Conservation (phyloP, 2,797 vertebrate genomes). For the Pipistrellus kuhlii region DNA sequence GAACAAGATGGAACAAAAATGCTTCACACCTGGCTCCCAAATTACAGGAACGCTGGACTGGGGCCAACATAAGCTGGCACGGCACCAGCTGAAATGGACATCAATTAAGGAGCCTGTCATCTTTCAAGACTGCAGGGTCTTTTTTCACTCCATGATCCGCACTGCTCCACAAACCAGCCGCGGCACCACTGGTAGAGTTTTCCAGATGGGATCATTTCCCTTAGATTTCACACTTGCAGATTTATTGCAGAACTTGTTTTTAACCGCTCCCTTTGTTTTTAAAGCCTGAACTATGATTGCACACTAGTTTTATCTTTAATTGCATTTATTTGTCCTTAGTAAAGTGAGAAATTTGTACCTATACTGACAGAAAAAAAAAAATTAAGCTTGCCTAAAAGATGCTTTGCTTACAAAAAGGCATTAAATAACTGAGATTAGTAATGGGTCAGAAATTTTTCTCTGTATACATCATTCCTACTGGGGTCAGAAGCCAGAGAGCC, state of each 20-base stretch:
- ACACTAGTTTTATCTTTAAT: constrained; percentile 83
- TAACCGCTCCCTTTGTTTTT: constrained; percentile 62
- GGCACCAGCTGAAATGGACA: constrained; percentile 90
- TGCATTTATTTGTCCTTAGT: constrained; percentile 78
- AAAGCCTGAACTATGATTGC: constrained; percentile 83
- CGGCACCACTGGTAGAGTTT: constrained; percentile 85
- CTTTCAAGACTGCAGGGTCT: constrained; percentile 87
- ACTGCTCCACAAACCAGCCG: constrained; percentile 85
- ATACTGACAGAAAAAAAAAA: constrained; percentile 52
- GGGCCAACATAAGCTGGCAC: constrained; percentile 90
- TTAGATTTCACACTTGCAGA: constrained; percentile 85
- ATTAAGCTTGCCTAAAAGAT: constrained; percentile 60
- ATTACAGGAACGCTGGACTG: constrained; percentile 89
- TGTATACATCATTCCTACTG: constrained; percentile 54
- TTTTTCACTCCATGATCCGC: constrained; percentile 81
- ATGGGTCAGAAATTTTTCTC: constrained; percentile 62
- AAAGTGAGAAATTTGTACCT: constrained; percentile 67
- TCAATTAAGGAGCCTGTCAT: constrained; percentile 90
- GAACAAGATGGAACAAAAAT: constrained; percentile 91
- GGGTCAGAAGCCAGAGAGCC: constrained; percentile 15
- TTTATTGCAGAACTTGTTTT: constrained; percentile 83
- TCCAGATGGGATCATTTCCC: constrained; percentile 88
- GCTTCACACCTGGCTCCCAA: constrained; percentile 91
- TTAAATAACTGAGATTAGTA: constrained; percentile 65
- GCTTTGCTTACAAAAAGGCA: constrained; percentile 70